phyloP scores from a whole-genome alignment of 2,797 vertebrate species.

The Amphiprion clarkii region DNA sequence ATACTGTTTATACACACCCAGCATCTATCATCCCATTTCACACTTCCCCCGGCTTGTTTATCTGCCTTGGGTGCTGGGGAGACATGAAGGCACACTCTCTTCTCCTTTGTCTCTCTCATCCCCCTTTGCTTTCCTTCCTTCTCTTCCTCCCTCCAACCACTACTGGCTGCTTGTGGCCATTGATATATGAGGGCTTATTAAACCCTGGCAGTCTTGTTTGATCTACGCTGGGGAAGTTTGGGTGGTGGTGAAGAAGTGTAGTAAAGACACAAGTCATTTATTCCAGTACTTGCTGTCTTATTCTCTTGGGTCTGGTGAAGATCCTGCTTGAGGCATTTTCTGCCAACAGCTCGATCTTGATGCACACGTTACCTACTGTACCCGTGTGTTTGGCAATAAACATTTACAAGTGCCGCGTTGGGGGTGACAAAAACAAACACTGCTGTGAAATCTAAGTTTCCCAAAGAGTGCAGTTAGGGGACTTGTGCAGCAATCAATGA shows the following conservation, averaged over 20 bases:
- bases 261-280: conserved; percentile 80
- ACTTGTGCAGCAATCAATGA: conserved; percentile 60
- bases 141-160: conserved; percentile 64
- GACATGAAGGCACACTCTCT: conserved; percentile 77
- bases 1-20: conserved; percentile 83
- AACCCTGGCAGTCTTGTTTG: conserved; percentile 73
- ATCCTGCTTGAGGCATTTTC: conserved; percentile 69
- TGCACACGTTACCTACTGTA: conserved; percentile 54
- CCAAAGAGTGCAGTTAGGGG: conserved; percentile 55
- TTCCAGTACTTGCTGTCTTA: conserved; percentile 70
- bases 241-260: conserved; percentile 58
- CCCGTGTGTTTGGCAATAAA: conserved; percentile 66
- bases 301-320: conserved; percentile 71
- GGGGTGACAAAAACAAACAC: conserved; percentile 74
- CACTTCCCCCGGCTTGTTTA: conserved; percentile 82
- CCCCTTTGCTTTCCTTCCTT: conserved; percentile 62
- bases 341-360: conserved; percentile 61
- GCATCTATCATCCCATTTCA: conserved; percentile 84
- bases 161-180: conserved; percentile 75
- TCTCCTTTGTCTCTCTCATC: conserved; percentile 54
- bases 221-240: conserved; percentile 65
- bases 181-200: conserved; percentile 79
- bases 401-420: conserved; percentile 42
- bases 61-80: conserved; percentile 78
- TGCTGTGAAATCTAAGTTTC: conserved; percentile 49